Evolutionary conservation across 1,140 invertebrate genomes (phyloP), one percentile per base, ranked within the genome.

Genomic region (Hermetia illucens): DNA sequence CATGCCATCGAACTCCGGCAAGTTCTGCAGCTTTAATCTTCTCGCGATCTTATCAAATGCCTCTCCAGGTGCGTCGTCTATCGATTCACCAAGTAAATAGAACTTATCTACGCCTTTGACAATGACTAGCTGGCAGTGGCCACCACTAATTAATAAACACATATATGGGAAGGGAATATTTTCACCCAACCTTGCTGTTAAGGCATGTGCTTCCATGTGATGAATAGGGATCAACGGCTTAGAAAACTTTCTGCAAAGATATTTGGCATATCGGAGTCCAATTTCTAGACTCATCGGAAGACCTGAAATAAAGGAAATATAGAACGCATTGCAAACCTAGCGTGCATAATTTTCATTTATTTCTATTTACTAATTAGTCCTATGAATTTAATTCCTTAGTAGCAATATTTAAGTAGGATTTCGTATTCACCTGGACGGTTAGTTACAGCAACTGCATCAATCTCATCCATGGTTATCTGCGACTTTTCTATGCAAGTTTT

Each of bases 161-260:
- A 97, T 61, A 66, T 85, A 97, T 33, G 94, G 94, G 70, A 89
- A 96, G 35, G 78, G 60, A 32, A 96, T 65, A 38, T 44, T 40
- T 61, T 39, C 63, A 49, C 60, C 55, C 71, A 95, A 79, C 54
- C 91, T 68, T 12, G 72, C 75, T 16, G 82, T 91, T 37, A 97
- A 61, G n/a, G 93, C 91, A 73, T 98, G 94, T 6, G 93, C 93
- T 72, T 97, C 80, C 93, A 98, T 98, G 48, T 98, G 94, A 69
- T 98, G 93, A 48, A 98, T 85, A 0, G 92, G 90, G 54, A 98
- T 89, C 44, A 97, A 66, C 4, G 89, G 87, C 61, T 90, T 89
- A 1, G 74, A 70, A 45, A 71, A 69, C 36, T 66, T 61, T 44
- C 67, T 65, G 18, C 77, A 74, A 18, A 97, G 53, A 52, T 82